phyloP scores from a whole-genome alignment of 2,113 vertebrate species.

The Nothocercus nigrocapillus region DNA sequence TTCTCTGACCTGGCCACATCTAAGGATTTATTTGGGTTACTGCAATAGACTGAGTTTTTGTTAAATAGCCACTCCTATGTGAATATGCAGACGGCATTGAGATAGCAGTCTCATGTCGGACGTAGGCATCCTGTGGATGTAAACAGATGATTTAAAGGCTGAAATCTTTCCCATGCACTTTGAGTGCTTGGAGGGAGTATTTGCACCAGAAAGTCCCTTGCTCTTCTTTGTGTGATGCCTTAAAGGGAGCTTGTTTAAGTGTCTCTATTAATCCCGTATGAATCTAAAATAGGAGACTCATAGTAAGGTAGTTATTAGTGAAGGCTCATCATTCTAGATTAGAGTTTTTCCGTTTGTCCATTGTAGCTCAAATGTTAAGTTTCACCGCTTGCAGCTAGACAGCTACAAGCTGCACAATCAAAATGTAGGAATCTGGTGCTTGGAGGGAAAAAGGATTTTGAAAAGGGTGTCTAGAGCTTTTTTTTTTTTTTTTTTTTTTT shows the following conservation, averaged over 20 bases:
- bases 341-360: not conserved
- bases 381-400: rapidly evolving
- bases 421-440: not conserved
- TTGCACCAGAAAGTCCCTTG: not conserved
- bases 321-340: not conserved
- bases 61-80: not conserved
- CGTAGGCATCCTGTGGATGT: not conserved
- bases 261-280: not conserved
- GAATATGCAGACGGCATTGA: not conserved
- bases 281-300: not conserved
- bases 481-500: not conserved
- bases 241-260: not conserved
- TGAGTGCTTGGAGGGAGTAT: not conserved
- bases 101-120: not conserved
- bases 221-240: not conserved
- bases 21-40: not conserved
- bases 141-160: not conserved
- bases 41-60: not conserved
- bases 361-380: not conserved
- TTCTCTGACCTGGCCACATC: not conserved
- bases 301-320: not conserved
- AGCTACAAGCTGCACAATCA: not conserved
- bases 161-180: not conserved
- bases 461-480: not conserved
- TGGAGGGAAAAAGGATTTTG: not conserved